phyloP scores from a whole-genome alignment of 2,888 invertebrate species.

The Caenorhabditis panamensis region DNA sequence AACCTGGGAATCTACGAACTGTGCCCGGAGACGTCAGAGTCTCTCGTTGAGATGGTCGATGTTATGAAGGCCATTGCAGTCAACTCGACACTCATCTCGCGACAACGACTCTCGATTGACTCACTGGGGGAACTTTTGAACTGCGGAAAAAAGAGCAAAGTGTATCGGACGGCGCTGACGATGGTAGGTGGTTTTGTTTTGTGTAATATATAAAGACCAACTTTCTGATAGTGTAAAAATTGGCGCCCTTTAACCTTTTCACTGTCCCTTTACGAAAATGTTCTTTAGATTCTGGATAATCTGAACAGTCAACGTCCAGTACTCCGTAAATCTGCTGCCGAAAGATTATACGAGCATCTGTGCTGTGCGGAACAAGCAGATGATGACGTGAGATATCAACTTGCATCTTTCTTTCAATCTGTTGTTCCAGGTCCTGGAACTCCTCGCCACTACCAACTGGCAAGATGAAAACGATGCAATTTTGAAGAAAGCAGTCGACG shows the following conservation, averaged over 20 bases:
- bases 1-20: slow-evolving; percentile 47
- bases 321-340: slow-evolving; percentile 74
- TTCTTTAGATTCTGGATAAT: slow-evolving; percentile 69
- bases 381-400: slow-evolving; percentile 30
- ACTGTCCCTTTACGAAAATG: neutral
- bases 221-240: too few relatives aligned
- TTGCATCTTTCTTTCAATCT: neutral
- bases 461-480: slow-evolving; percentile 36
- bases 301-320: slow-evolving; percentile 67
- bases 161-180: slow-evolving; percentile 32
- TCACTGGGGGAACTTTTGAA: slow-evolving; percentile 50
- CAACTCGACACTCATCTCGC: slow-evolving; percentile 27
- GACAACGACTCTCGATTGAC: slow-evolving; percentile 46
- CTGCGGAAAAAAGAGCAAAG: slow-evolving; percentile 46
- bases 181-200: slow-evolving; percentile 26
- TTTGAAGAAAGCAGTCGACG: slow-evolving; percentile 26
- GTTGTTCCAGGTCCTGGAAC: slow-evolving; percentile 33
- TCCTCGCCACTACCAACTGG: slow-evolving; percentile 55
- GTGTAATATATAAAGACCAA: too few relatives aligned
- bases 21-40: slow-evolving; percentile 41
- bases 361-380: slow-evolving; percentile 61
- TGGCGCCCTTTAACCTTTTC: too few relatives aligned
- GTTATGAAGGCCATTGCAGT: slow-evolving; percentile 35
- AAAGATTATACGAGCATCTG: slow-evolving; percentile 76
- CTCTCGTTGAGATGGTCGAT: slow-evolving; percentile 37